Evolutionary conservation across 2,888 invertebrate species (phyloP), one percentile per base, ranked within the genome.

Genomic region (Cryptocephalus primarius): DNA sequence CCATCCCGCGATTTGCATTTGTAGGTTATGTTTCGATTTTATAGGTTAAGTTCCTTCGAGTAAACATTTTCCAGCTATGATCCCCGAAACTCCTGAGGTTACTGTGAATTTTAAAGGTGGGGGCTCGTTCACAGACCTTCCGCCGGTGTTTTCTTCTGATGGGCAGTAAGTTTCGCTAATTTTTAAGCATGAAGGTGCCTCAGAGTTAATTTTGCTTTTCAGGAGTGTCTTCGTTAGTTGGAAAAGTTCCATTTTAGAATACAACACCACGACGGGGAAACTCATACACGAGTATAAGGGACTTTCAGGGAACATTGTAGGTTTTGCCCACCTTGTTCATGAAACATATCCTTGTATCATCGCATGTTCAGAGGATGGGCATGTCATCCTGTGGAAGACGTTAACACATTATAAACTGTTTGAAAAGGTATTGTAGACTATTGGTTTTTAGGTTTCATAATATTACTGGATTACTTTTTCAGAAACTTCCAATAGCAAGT

Each of bases 251-350:
- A 71, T 87, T 8, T 74, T 78, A 55, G 76, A 80, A 1, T 85
- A 78, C 60, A 82, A 77, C 56, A 74, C 78, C 0, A 70, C 72
- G 57, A 85, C 85, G 2, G 83, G 82, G 0, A 80, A 82, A 58
- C 72, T 77, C 52, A 69, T 80, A 1, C 70, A 73, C 45, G 75
- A 77, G 54, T 75, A 80, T 43, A 73, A 72, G 50, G 78, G 78
- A 22, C 72, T 77, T 13, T 66, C 64, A 12, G 63, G 72, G 8
- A 63, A 68, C 53, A 70, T 77, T n/a, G 71, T 77, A 33, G 75
- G 75, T 32, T 71, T 80, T 55, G 66, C 71, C 44, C 59, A 74
- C 41, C 72, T 75, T 50, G 62, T 52, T 32, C 49, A 58, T 71
- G 13, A 69, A 65, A 44, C 69, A 70, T 58, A 57, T 64, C 31